A percentile compares a stretch with the other conserved stretches of the same genome.
These are phyloP conservation scores for Acholoe squamosa DNA, from an alignment of 2,888 invertebrate species.

Conservation along the genomic window DNA sequence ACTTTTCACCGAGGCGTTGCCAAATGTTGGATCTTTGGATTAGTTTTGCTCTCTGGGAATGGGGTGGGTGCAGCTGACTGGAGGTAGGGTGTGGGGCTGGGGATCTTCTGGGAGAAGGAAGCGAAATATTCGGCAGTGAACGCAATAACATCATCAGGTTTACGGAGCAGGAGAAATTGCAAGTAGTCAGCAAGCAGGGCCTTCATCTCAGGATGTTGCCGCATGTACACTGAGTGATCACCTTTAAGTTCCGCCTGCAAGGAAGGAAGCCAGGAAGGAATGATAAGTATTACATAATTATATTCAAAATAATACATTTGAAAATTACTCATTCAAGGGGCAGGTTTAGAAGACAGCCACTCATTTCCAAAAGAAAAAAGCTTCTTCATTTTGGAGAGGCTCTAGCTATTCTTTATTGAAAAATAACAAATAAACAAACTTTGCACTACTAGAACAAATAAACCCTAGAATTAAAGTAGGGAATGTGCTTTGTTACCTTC, in stretches of 20 bases:
- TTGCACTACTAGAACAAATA: no score
- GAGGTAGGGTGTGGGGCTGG: conserved; percentile 56
- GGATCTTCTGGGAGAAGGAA: conserved; percentile 68
- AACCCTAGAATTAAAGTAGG: no score
- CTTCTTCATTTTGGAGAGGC: no score
- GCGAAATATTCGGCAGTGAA: conserved; percentile 83
- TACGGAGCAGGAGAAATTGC: conserved; percentile 82
- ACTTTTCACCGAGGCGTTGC: conserved; percentile 43
- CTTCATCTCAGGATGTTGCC: conserved; percentile 82
- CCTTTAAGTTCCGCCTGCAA: conserved; percentile 81
- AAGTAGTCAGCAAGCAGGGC: conserved; percentile 82
- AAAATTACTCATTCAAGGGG: no score
- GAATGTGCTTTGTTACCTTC: no score
- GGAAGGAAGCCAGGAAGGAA: no score
- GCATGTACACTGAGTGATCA: conserved; percentile 81
- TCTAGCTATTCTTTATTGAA: no score
- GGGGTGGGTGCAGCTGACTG: conserved; percentile 63
- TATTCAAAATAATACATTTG: no score
- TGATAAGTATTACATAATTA: no score
- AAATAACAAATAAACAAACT: no score
- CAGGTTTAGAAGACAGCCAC: no score
- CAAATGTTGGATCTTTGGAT: conserved; percentile 59
- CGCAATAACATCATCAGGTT: conserved; percentile 81
- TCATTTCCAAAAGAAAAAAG: no score
- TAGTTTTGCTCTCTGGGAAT: conserved; percentile 35